A percentile compares a stretch with the other conserved stretches of the same genome.
phyloP scores from a whole-genome alignment of 2,888 invertebrate genomes.

The Torymus texanus region DNA sequence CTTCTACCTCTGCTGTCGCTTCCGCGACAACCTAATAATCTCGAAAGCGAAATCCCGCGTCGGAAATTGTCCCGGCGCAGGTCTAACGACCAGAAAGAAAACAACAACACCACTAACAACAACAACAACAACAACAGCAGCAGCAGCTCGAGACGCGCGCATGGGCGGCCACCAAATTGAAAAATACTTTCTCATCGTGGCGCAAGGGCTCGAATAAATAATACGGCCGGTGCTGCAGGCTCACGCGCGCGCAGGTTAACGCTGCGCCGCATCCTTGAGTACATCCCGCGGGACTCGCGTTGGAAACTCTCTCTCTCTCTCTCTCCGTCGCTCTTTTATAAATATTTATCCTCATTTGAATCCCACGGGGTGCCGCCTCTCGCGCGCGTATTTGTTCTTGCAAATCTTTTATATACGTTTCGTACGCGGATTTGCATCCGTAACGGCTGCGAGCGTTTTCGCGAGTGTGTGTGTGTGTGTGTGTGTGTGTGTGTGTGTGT shows the following conservation, averaged over 20 bases:
- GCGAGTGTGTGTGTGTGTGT: conserved; percentile 33
- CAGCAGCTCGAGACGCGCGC: no score
- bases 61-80: no score
- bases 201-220: conserved; percentile 48
- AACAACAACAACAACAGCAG: no score
- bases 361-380: conserved; percentile 62
- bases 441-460: conserved; percentile 63
- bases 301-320: conserved; percentile 6
- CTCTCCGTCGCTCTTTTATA: conserved; percentile 70
- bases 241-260: conserved; percentile 4
- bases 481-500: neutral
- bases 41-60: no score
- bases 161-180: conserved; percentile 25
- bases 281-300: conserved; percentile 52
- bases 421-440: conserved; percentile 70
- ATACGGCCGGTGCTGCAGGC: neutral
- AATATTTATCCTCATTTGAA: conserved; percentile 74
- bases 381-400: conserved; percentile 67
- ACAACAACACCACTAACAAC: no score
- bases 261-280: conserved; percentile 42
- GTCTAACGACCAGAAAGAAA: no score
- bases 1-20: no score
- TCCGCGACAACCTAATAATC: no score
- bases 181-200: conserved; percentile 60
- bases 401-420: conserved; percentile 69